Evolutionary conservation across 2,888 invertebrate species (phyloP).

Genomic region (Microchrysa polita): DNA sequence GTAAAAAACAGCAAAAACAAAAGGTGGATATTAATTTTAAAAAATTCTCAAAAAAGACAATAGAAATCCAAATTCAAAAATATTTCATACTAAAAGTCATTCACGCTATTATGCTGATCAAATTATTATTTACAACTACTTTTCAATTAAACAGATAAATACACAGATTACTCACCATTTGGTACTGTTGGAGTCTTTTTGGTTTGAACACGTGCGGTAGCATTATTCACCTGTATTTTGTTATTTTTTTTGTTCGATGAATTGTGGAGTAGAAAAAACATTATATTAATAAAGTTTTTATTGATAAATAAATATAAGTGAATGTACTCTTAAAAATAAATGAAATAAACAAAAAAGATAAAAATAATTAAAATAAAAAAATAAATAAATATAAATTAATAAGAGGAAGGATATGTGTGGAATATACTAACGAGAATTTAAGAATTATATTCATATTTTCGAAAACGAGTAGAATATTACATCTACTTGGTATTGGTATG

Average conservation of each 20-base stretch:
- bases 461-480: too few species aligned
- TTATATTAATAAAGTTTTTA: conserved; percentile 6
- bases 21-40: background rate
- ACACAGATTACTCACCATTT: conserved; percentile 78
- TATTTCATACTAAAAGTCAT: background rate
- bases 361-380: background rate
- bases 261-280: conserved; percentile 7
- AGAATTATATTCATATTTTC: too few species aligned
- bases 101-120: too few species aligned
- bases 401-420: too few species aligned
- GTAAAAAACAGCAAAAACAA: background rate
- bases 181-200: conserved; percentile 93
- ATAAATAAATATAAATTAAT: background rate
- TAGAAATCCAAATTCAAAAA: background rate
- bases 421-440: too few species aligned
- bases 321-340: background rate
- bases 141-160: background rate
- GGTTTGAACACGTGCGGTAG: conserved; percentile 99
- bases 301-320: background rate
- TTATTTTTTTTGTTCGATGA: conserved; percentile 10
- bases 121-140: too few species aligned
- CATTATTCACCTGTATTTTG: conserved; percentile 93
- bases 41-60: too few species aligned
- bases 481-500: too few species aligned
- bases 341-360: background rate